phyloP scores from a whole-genome alignment of 2,888 invertebrate genomes.

The Drosophila infuscata region DNA sequence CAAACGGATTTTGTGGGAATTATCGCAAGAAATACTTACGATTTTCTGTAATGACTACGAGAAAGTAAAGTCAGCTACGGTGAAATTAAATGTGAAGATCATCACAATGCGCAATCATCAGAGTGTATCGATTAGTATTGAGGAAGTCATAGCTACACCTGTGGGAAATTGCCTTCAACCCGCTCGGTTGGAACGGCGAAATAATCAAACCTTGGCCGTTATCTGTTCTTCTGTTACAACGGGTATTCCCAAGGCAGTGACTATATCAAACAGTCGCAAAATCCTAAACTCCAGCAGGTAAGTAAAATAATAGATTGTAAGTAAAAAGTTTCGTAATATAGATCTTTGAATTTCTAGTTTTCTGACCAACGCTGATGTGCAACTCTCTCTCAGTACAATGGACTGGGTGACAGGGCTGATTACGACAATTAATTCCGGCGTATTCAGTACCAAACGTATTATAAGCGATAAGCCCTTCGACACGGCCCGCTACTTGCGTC shows the following conservation, averaged over 20 bases:
- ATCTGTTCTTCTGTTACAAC: constrained; percentile 82
- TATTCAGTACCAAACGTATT: neutral
- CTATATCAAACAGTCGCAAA: constrained; percentile 53
- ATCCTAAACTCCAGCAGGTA: constrained; percentile 37
- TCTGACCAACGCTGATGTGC: too few species aligned
- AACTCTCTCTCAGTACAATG: neutral
- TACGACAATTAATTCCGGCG: neutral
- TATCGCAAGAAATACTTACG: constrained; percentile 68
- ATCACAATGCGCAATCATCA: constrained; percentile 62
- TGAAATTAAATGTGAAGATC: constrained; percentile 35
- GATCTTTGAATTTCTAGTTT: too few species aligned
- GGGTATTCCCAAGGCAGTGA: constrained; percentile 78
- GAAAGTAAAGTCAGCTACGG: constrained; percentile 47
- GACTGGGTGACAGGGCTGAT: neutral
- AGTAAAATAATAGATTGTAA: constrained; percentile 15
- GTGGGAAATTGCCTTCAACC: constrained; percentile 54
- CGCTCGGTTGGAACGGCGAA: constrained; percentile 62
- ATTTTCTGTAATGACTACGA: constrained; percentile 67
- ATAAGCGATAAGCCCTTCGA: neutral
- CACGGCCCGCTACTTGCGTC: neutral
- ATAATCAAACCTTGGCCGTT: constrained; percentile 75
- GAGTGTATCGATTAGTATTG: constrained; percentile 36
- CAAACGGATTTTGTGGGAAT: constrained; percentile 75
- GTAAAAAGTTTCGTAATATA: too few species aligned
- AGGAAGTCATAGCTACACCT: constrained; percentile 43